A percentile compares a stretch with the other conserved stretches of the same genome.
Conservation (phyloP, 2,797 vertebrate species). For the Champsocephalus esox region DNA sequence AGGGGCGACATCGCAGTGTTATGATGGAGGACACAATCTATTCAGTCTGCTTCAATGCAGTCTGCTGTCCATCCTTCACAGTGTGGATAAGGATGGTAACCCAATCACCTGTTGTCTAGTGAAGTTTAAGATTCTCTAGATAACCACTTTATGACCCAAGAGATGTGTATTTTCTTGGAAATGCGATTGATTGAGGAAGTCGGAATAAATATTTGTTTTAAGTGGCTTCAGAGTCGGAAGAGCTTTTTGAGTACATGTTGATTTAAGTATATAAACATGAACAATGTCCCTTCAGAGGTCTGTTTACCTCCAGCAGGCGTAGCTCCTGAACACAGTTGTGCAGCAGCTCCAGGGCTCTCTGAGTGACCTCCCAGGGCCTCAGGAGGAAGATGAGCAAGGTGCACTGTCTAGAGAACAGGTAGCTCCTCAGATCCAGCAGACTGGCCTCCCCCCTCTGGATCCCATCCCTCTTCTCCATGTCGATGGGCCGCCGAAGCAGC, state of each 20-base stretch:
- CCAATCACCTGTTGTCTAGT: background rate
- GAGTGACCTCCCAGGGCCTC: slow-evolving; percentile 97
- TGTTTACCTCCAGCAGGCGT: slow-evolving; percentile 90
- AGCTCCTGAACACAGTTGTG: slow-evolving; percentile 99
- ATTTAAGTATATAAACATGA: background rate
- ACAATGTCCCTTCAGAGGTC: background rate
- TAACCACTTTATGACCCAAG: background rate
- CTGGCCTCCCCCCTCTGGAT: slow-evolving; percentile 93
- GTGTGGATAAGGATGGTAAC: background rate
- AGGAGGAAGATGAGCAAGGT: slow-evolving; percentile 96
- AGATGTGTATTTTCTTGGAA: background rate
- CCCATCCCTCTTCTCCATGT: slow-evolving; percentile 97
- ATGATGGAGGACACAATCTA: background rate
- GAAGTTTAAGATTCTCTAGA: background rate
- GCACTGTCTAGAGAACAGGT: slow-evolving; percentile 98
- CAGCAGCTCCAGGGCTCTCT: slow-evolving; percentile 94
- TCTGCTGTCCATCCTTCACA: no score
- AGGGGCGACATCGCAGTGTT: background rate
- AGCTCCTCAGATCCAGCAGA: slow-evolving; percentile 95
- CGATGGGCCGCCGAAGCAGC: slow-evolving; percentile 93
- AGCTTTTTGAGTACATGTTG: background rate
- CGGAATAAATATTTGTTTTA: background rate
- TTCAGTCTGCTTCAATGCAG: background rate
- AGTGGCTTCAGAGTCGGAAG: background rate
- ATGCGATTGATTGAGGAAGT: background rate